Conservation (phyloP, 2,113 vertebrate genomes). For the Halichoeres trimaculatus region DNA sequence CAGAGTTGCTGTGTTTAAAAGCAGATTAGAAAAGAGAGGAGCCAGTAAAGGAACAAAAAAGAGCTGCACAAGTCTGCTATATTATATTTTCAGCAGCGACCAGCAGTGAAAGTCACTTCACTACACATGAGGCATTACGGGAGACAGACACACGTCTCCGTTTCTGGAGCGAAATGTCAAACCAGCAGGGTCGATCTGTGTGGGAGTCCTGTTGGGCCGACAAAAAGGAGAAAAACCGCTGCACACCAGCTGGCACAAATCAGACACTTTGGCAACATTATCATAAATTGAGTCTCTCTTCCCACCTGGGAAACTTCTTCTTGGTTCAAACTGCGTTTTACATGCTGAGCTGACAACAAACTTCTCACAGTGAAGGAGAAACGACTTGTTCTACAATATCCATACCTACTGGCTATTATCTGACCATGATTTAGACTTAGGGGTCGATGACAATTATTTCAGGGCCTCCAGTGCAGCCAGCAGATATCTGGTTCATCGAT, state of each 20-base stretch:
- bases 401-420: neutral
- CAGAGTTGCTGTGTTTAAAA: slow-evolving; percentile 13
- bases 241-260: neutral
- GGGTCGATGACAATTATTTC: neutral
- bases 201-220: slow-evolving; percentile 16
- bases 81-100: slow-evolving; percentile 10
- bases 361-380: neutral
- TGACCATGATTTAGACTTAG: neutral
- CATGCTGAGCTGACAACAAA: neutral
- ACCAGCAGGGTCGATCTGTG: slow-evolving; percentile 18
- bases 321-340: slow-evolving; percentile 1
- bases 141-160: slow-evolving; percentile 1
- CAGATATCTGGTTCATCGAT: neutral
- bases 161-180: slow-evolving; percentile 38
- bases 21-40: neutral
- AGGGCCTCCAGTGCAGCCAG: neutral
- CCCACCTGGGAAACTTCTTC: slow-evolving; percentile 1
- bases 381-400: neutral
- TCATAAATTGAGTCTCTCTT: slow-evolving; percentile 6
- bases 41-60: neutral
- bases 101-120: slow-evolving; percentile 11
- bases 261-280: slow-evolving; percentile 7
- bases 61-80: neutral
- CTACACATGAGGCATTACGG: slow-evolving; percentile 10
- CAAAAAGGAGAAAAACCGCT: slow-evolving; percentile 1